Base-by-base conservation (phyloP, 2,797 vertebrate species). In the Poeciliopsis paucimaculata region DNA sequence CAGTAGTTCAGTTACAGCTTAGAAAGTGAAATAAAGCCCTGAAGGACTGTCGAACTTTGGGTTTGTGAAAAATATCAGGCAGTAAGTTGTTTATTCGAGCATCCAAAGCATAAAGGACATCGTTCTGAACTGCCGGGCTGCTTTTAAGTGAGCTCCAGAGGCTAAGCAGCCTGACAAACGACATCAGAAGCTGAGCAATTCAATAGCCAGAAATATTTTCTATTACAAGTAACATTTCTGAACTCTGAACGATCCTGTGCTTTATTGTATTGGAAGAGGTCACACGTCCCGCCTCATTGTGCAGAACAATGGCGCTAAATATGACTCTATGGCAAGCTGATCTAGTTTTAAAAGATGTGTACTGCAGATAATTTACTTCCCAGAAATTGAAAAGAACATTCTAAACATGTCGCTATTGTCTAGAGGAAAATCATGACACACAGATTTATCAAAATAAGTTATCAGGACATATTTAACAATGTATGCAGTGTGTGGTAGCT, bases 101-200 rank as follows among this genome's bases (percentile, higher is more conserved):
- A 43, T 45, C 39, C 43, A 55, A 36, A 41, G 68, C 26, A 45
- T 28, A n/a, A 55, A 46, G 26, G 26, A 71, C 68, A 26, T 39
- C 6, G 23, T 76, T 66, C 20, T 77, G 47, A 49, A 47, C 12
- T 18, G 28, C 64, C 55, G 62, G 46, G 23, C 76, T 73, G 41
- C 41, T 71, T 74, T 73, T 43, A 73, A 28, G 20, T 43, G 60
- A 41, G 36, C 68, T 68, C 72, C 46, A 71, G 57, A 71, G 3
- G 6, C 47, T 23, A 49, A 26, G 31, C 23, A 23, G 12, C 36
- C 36, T 43, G 13, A 39, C 43, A 55, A n/a, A 55, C 13, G 51
- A 53, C 62, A 26, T 36, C 5, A 78, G n/a, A 0, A 62, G 43
- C 45, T 2, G 28, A 45, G 43, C 26, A 75, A 60, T 70, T 79